Conservation (phyloP, 2,888 invertebrate species). For the Hesperia comma region DNA sequence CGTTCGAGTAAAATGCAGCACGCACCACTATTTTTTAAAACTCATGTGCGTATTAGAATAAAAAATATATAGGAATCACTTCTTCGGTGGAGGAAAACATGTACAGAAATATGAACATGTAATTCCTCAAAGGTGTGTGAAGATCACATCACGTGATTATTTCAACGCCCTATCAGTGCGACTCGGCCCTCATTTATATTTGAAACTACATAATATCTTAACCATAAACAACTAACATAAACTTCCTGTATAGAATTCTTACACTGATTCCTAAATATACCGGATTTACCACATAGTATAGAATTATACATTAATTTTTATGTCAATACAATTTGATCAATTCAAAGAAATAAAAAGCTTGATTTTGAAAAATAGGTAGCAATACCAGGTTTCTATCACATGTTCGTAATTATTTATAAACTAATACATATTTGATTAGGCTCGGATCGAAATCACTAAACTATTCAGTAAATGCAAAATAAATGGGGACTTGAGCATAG, state of each 20-base stretch:
- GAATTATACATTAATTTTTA: slow-evolving; percentile 7
- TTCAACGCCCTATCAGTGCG: neutral
- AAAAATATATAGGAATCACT: too few relatives aligned
- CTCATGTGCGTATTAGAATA: too few relatives aligned
- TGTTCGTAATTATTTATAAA: slow-evolving; percentile 22
- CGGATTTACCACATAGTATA: slow-evolving; percentile 25
- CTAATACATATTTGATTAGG: slow-evolving; percentile 53
- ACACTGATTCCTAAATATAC: slow-evolving; percentile 28
- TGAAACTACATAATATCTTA: slow-evolving; percentile 16
- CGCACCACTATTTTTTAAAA: too few relatives aligned
- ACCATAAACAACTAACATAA: slow-evolving; percentile 13
- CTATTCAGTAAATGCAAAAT: slow-evolving; percentile 70
- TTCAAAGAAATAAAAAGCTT: slow-evolving; percentile 22
- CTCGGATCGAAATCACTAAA: slow-evolving; percentile 66
- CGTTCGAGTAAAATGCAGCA: too few relatives aligned
- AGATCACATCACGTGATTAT: too few relatives aligned
- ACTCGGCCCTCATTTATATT: neutral
- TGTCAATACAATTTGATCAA: slow-evolving; percentile 27
- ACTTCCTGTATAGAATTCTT: slow-evolving; percentile 34
- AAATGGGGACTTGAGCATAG: slow-evolving; percentile 51
- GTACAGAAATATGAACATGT: too few relatives aligned
- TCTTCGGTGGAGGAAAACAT: too few relatives aligned
- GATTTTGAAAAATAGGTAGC: slow-evolving; percentile 16
- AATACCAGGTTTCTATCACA: slow-evolving; percentile 24
- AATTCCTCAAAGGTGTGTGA: too few relatives aligned